Evolutionary conservation across 2,888 invertebrate species (phyloP), one percentile per base, ranked within the genome.

Genomic region (Stenotaenia linearis): DNA sequence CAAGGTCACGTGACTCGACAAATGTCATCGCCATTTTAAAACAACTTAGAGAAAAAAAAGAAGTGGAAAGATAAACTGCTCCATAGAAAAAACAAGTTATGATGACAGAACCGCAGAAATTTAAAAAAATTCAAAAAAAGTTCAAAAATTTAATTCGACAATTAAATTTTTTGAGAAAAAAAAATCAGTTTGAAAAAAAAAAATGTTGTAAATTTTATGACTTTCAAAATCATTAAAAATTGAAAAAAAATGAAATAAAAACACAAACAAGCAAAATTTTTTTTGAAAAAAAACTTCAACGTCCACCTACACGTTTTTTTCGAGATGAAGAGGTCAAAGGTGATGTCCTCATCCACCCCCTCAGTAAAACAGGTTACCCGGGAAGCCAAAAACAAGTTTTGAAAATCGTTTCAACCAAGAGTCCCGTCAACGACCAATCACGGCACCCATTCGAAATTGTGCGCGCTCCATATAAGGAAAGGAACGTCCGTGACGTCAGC

Each of bases 1-100:
- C 69, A 69, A 69, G 69, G 69, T 69, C 69, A 69, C 69, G 69
- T 69, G 69, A 69, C 25, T 69, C 69, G 25, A 69, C 25, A 69
- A 69, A 69, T 69, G 69, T 69, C 69, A 69, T 69, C 69, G 69
- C 69, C 69, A 69, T 69, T 69, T 69, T 69, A 69, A 69, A 69
- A 6, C 69, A 25, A 69, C 61, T 61, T 61, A 25, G 15, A 61
- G 5, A 21, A 28, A 69, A 69, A 28, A 28, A 61, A 28, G n/a
- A 69, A 69, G 25, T 10, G 1, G 0, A 28, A 69, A 69, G 18
- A 50, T 50, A 50, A 50, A 45, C 45, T 45, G 45, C 61, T 61
- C 61, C 21, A 61, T 23, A 5, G 10, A 61, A 25, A 25, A 61
- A 23, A 56, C 61, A 61, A 45, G 45, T 45, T 45, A 15, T 45